Conservation (phyloP, 1,140 invertebrate genomes). For the Saccostrea echinata region DNA sequence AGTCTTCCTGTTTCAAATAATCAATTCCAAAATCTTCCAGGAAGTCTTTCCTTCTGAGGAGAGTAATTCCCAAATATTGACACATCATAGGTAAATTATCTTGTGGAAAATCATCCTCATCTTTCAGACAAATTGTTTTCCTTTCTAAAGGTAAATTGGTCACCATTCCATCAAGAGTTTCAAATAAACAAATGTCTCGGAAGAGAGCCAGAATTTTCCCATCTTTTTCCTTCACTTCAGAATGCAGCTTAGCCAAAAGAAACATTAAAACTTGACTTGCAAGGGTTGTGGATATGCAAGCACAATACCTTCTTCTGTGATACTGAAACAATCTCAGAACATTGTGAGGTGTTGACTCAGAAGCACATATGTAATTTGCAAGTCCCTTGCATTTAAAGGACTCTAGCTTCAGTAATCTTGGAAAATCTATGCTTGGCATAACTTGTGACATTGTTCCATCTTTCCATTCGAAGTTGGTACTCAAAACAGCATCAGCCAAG, state of each 20-base stretch:
- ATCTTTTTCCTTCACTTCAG: background rate
- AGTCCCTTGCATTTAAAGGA: background rate
- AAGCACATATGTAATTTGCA: background rate
- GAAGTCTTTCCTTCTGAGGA: background rate
- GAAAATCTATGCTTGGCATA: background rate
- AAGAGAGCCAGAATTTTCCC: background rate
- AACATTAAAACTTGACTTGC: background rate
- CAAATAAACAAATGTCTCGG: background rate
- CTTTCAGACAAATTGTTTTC: background rate
- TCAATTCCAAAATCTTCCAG: background rate
- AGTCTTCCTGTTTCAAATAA: background rate
- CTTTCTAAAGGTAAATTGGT: background rate
- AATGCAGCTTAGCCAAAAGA: background rate
- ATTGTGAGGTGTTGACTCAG: background rate
- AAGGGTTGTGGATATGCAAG: background rate
- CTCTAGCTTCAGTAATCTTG: background rate
- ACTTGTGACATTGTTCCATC: background rate
- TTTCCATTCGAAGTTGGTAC: background rate
- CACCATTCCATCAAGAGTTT: background rate
- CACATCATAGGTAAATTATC: background rate
- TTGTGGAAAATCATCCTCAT: background rate
- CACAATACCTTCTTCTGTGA: background rate
- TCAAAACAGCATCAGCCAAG: conserved; percentile 3
- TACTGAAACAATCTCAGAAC: background rate
- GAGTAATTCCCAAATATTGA: background rate